phyloP scores from a whole-genome alignment of 2,113 vertebrate species.

The Gracilinanus agilis region DNA sequence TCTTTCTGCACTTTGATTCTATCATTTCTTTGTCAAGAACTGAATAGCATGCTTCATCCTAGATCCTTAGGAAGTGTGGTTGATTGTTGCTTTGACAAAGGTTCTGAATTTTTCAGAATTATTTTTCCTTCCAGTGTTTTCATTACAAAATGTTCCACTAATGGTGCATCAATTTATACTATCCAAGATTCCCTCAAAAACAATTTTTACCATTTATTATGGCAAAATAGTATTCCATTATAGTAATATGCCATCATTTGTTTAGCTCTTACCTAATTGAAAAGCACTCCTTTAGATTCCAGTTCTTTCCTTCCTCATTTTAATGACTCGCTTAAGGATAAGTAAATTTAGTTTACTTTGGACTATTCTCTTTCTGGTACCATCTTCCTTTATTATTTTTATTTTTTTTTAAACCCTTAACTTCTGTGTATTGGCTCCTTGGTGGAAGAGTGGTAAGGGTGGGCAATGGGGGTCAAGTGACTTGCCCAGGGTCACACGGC shows the following conservation, averaged over 20 bases:
- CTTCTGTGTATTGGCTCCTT: too few species aligned
- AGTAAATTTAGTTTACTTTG: background rate
- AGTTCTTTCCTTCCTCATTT: background rate
- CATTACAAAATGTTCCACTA: background rate
- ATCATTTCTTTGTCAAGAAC: background rate
- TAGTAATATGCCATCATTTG: background rate
- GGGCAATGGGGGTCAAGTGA: too few species aligned
- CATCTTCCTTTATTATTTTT: too few species aligned
- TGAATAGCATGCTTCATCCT: background rate
- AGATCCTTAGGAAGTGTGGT: background rate
- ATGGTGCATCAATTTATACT: background rate
- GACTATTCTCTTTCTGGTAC: background rate
- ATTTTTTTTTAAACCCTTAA: too few species aligned
- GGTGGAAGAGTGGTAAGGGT: too few species aligned
- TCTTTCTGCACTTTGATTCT: background rate
- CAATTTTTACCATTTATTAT: background rate
- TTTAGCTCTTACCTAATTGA: background rate
- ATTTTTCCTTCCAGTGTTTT: background rate
- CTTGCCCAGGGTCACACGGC: too few species aligned
- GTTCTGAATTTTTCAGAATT: background rate
- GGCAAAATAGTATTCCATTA: background rate
- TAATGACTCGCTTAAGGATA: background rate
- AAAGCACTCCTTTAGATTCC: background rate
- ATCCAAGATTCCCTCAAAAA: background rate
- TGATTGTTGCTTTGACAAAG: background rate